These are phyloP conservation scores for Lordiphosa mommai DNA, from an alignment of 1,140 invertebrate species.

Conservation along the genomic window DNA sequence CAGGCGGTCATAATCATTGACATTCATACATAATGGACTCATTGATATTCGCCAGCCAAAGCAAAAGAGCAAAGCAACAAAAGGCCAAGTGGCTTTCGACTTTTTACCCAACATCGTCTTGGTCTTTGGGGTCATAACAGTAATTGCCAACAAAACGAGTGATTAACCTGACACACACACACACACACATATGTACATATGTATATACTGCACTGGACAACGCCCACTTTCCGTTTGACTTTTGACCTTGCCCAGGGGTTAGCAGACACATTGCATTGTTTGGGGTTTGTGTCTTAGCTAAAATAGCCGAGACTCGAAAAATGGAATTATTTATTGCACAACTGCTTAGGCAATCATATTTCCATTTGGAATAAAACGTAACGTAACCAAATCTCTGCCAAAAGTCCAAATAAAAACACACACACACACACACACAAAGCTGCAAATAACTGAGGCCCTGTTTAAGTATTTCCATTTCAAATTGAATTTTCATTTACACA, in stretches of 20 bases:
- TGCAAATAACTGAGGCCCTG: constrained; percentile 39
- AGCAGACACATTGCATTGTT: neutral
- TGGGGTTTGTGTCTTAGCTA: neutral
- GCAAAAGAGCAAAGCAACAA: constrained; percentile 44
- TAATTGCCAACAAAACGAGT: constrained; percentile 74
- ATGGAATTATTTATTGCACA: neutral
- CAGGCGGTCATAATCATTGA: constrained; percentile 68
- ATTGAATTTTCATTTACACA: constrained; percentile 53
- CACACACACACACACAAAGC: constrained; percentile 12
- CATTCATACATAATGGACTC: constrained; percentile 74
- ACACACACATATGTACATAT: constrained; percentile 15
- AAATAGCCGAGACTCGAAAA: too few relatives aligned
- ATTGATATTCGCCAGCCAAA: constrained; percentile 63
- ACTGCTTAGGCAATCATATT: constrained; percentile 8
- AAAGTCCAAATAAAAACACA: constrained; percentile 5
- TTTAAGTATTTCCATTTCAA: constrained; percentile 46
- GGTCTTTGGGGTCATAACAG: constrained; percentile 59
- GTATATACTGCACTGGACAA: constrained; percentile 14
- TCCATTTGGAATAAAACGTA: neutral
- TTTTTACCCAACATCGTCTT: constrained; percentile 17
- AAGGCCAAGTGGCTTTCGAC: constrained; percentile 56
- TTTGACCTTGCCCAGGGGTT: constrained; percentile 46
- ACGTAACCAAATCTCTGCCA: too few relatives aligned
- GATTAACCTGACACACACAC: constrained; percentile 61
- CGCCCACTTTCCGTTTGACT: constrained; percentile 20